Evolutionary conservation across 2,113 vertebrate species (phyloP).

Genomic region (Marcusenius ussheri): DNA sequence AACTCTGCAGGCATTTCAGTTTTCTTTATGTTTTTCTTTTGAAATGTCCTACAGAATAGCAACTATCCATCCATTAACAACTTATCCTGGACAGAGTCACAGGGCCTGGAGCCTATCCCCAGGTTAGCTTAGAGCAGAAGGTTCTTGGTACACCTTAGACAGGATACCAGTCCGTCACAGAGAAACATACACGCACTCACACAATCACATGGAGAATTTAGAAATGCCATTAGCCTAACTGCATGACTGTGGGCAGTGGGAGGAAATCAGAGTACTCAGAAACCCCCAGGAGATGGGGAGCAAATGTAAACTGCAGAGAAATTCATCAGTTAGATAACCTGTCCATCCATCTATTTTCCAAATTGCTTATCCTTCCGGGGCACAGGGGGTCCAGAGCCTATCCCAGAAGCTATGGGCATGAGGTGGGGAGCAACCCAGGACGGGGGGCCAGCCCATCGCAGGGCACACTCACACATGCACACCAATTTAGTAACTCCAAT

Average conservation of each 20-base stretch:
- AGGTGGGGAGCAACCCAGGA: no score
- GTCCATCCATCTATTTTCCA: constrained; percentile 26
- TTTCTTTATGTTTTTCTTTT: not conserved
- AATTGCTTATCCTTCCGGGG: no score
- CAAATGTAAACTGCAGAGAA: constrained; percentile 46
- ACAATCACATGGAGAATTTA: not conserved
- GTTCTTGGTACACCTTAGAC: not conserved
- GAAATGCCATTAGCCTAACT: not conserved
- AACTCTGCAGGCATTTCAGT: not conserved
- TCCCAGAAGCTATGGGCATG: no score
- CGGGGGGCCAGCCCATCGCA: no score
- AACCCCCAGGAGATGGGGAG: not conserved
- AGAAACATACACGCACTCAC: not conserved
- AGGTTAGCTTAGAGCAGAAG: not conserved
- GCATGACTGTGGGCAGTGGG: not conserved
- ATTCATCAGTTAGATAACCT: constrained; percentile 45
- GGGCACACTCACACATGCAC: no score
- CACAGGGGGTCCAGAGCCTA: no score
- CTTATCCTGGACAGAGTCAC: not conserved
- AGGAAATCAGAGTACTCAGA: not conserved
- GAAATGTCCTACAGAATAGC: not conserved
- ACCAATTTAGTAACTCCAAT: no score
- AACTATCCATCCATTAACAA: not conserved
- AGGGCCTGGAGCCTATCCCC: not conserved
- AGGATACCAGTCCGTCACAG: not conserved